Evolutionary conservation across 2,113 vertebrate species (phyloP).

Genomic region (Sinocyclocheilus anshuiensis): DNA sequence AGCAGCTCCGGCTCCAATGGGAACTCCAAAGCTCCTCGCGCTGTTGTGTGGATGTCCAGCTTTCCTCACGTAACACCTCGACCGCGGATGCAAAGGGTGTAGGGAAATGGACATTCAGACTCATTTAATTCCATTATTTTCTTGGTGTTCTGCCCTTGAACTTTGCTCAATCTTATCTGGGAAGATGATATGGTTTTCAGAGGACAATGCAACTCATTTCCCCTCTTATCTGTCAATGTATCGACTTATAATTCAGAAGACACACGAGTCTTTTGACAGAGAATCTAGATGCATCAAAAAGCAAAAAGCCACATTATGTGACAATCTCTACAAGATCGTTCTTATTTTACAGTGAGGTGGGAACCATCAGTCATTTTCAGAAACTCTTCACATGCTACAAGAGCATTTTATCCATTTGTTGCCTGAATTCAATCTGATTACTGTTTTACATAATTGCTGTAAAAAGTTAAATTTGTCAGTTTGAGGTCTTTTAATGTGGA

Average conservation of each 20-base stretch:
- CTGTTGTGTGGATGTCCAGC: constrained; percentile 13
- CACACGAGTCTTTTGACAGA: not conserved
- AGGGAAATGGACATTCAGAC: not conserved
- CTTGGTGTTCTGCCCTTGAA: not conserved
- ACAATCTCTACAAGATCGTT: too few species aligned
- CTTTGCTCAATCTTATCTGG: not conserved
- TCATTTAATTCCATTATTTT: not conserved
- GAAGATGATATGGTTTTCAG: not conserved
- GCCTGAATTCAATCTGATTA: too few species aligned
- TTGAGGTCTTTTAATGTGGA: too few species aligned
- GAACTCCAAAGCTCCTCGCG: not conserved
- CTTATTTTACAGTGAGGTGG: too few species aligned
- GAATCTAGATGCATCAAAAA: not conserved
- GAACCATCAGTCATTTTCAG: too few species aligned
- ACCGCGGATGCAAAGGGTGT: constrained; percentile 41
- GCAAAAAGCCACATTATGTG: too few species aligned
- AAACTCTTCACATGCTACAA: too few species aligned
- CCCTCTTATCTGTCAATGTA: constrained; percentile 9
- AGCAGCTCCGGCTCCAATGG: constrained; percentile 19
- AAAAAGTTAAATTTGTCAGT: too few species aligned
- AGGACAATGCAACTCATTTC: constrained; percentile 8
- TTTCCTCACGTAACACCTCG: constrained; percentile 21
- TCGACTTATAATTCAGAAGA: constrained; percentile 1
- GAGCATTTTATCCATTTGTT: too few species aligned
- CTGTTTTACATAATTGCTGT: too few species aligned